These are phyloP conservation scores for Salvelinus namaycush DNA, from an alignment of 2,113 vertebrate species.

Conservation along the genomic window DNA sequence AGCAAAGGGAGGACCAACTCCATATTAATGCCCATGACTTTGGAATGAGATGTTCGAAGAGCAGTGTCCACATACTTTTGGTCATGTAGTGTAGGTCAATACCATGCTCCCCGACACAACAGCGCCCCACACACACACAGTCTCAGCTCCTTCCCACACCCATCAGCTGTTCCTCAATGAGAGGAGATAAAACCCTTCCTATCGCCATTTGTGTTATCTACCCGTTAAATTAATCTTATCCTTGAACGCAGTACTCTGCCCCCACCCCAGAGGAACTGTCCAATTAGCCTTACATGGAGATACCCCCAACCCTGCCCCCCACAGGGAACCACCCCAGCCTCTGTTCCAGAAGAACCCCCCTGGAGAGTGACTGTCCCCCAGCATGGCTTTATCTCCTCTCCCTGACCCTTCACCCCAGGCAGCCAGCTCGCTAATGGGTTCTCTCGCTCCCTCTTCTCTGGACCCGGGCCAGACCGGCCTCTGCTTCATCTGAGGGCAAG, in stretches of 20 bases:
- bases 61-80: too few relatives aligned
- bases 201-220: constrained; percentile 15
- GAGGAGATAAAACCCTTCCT: not conserved
- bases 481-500: not conserved
- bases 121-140: too few relatives aligned
- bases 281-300: constrained; percentile 3
- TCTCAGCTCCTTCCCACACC: not conserved
- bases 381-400: not conserved
- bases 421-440: not conserved
- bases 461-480: not conserved
- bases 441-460: not conserved
- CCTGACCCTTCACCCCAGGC: not conserved
- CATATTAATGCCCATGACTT: too few relatives aligned
- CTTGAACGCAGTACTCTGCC: not conserved
- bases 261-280: not conserved
- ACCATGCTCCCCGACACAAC: not conserved
- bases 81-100: not conserved
- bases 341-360: too few relatives aligned
- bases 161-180: too few relatives aligned
- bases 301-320: not conserved
- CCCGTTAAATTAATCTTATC: not conserved
- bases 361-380: too few relatives aligned
- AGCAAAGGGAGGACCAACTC: too few relatives aligned
- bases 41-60: too few relatives aligned
- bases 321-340: not conserved